A percentile compares a stretch with the other conserved stretches of the same genome.
These are phyloP conservation scores for Andrena flavipes DNA, from an alignment of 2,888 invertebrate species.

Conservation along the genomic window DNA sequence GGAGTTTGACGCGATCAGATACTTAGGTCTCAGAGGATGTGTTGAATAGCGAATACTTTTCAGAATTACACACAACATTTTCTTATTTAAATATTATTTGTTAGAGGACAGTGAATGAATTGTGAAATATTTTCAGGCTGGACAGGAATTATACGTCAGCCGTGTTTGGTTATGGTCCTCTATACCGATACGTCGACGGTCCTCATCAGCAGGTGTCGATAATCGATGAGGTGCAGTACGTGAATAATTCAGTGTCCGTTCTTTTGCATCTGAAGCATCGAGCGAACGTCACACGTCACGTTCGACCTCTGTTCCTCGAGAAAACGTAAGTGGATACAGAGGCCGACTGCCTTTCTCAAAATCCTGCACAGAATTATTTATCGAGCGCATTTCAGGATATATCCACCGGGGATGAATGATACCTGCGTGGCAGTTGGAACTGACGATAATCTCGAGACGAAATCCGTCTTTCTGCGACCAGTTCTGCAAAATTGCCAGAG, in stretches of 20 bases:
- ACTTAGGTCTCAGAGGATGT: no score
- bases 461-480: slow-evolving; percentile 86
- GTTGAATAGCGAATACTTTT: no score
- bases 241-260: slow-evolving; percentile 87
- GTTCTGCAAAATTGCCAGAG: slow-evolving; percentile 85
- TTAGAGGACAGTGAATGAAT: background rate
- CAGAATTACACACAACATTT: no score
- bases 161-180: slow-evolving; percentile 89
- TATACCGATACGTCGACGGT: slow-evolving; percentile 87
- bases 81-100: background rate
- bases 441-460: slow-evolving; percentile 86
- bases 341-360: background rate
- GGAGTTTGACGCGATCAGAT: no score
- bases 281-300: slow-evolving; percentile 87
- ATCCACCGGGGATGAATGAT: slow-evolving; percentile 82
- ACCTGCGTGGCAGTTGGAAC: slow-evolving; percentile 88
- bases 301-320: slow-evolving; percentile 88
- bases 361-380: background rate
- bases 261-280: slow-evolving; percentile 88
- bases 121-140: slow-evolving; percentile 83
- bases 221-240: slow-evolving; percentile 87
- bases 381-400: slow-evolving; percentile 70
- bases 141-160: slow-evolving; percentile 87
- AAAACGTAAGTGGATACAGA: slow-evolving; percentile 84
- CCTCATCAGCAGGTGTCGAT: slow-evolving; percentile 90